Conservation (phyloP, 2,113 vertebrate genomes). For the Oryctolagus cuniculus region DNA sequence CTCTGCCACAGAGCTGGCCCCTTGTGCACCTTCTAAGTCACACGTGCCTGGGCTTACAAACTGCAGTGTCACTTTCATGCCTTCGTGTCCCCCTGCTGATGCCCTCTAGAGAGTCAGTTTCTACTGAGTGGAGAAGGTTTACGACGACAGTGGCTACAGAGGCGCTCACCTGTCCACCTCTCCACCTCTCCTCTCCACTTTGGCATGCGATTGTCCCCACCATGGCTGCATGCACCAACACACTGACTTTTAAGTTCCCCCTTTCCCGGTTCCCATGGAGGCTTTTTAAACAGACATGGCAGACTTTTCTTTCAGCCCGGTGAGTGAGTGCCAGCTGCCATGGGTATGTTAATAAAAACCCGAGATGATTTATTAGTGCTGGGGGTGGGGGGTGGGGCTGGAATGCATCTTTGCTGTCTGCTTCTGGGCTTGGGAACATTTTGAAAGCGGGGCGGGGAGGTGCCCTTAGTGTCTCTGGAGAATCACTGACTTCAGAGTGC, state of each 20-base stretch:
- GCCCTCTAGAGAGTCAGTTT: background rate
- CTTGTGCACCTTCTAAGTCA: background rate
- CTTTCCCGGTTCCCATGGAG: background rate
- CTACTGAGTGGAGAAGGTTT: background rate
- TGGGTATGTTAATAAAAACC: background rate
- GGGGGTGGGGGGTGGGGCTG: background rate
- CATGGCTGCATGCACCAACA: background rate
- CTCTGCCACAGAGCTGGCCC: no score
- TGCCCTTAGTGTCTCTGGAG: background rate
- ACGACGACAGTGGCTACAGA: accelerated
- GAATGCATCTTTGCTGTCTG: background rate
- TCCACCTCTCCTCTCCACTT: background rate
- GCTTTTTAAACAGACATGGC: background rate
- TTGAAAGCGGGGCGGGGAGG: background rate
- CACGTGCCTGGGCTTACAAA: no score
- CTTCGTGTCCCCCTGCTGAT: background rate
- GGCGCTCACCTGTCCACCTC: background rate
- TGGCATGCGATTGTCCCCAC: background rate
- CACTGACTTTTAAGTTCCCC: background rate
- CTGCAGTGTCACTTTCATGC: background rate
- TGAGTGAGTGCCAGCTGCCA: background rate
- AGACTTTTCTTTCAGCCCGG: background rate
- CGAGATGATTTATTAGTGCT: background rate
- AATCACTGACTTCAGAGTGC: background rate
- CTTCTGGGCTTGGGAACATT: background rate